phyloP scores from a whole-genome alignment of 2,888 invertebrate species.

The Nasonia oneida region DNA sequence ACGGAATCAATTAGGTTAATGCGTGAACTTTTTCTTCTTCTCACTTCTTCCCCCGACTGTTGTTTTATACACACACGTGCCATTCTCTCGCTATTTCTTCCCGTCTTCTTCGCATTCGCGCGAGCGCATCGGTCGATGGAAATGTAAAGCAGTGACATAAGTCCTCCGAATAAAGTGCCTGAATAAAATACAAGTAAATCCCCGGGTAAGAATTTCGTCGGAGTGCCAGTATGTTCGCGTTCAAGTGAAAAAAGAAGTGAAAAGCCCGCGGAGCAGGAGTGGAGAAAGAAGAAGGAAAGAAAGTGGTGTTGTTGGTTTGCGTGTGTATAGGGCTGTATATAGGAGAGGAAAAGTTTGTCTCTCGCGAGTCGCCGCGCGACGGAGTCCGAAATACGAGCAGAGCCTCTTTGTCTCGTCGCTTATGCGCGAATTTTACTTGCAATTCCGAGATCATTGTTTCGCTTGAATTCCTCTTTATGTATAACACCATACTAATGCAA shows the following conservation, averaged over 20 bases:
- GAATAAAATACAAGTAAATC: conserved; percentile 78
- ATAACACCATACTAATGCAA: neutral
- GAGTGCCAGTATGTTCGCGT: conserved; percentile 63
- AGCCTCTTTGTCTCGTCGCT: conserved; percentile 51
- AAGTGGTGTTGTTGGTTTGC: conserved; percentile 48
- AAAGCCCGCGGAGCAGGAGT: conserved; percentile 10
- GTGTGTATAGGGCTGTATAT: neutral
- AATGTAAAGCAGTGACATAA: conserved; percentile 75
- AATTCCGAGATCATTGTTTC: conserved; percentile 33
- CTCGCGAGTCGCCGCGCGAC: conserved; percentile 7
- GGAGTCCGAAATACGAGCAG: conserved; percentile 56
- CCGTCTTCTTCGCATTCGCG: neutral
- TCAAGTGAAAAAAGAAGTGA: conserved; percentile 54
- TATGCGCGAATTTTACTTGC: conserved; percentile 54
- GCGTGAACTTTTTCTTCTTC: conserved; percentile 28
- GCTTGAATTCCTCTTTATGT: neutral
- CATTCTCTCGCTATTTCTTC: conserved; percentile 3
- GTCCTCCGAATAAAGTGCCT: conserved; percentile 77
- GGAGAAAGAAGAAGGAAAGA: conserved; percentile 10
- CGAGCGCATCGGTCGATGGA: conserved; percentile 58
- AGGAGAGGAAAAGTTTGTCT: conserved; percentile 46
- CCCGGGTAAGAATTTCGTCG: conserved; percentile 65
- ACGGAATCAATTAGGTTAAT: conserved; percentile 50
- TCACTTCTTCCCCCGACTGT: neutral
- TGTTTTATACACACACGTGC: conserved; percentile 13